These are phyloP conservation scores for Brachyhypopomus occidentalis DNA, from an alignment of 2,113 vertebrate genomes.

Conservation along the genomic window DNA sequence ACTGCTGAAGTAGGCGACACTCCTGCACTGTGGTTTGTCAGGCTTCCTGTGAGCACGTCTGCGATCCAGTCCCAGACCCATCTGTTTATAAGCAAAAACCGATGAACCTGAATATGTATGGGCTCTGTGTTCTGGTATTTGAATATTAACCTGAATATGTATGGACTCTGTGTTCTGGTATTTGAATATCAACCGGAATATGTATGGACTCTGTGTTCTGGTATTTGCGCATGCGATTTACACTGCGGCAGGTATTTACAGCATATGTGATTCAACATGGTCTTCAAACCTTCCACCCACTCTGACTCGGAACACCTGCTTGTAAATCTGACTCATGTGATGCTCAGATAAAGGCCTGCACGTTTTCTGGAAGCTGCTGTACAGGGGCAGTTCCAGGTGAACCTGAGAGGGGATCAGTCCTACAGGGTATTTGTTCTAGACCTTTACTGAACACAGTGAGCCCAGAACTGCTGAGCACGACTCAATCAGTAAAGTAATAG, in stretches of 20 bases:
- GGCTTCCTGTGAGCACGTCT: neutral
- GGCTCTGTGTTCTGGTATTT: no score
- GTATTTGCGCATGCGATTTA: neutral
- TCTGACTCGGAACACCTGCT: neutral
- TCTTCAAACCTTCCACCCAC: neutral
- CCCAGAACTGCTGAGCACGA: constrained; percentile 34
- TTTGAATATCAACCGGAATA: neutral
- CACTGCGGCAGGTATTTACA: neutral
- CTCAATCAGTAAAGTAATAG: constrained; percentile 35
- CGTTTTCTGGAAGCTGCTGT: neutral
- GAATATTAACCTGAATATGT: no score
- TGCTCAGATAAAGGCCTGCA: neutral
- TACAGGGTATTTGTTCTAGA: neutral
- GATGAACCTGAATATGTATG: neutral
- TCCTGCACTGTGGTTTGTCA: neutral
- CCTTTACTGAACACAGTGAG: constrained; percentile 15
- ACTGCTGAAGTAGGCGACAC: neutral
- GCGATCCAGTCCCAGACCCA: neutral
- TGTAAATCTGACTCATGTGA: neutral
- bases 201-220: neutral
- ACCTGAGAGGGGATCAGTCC: neutral
- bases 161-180: no score
- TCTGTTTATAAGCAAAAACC: neutral
- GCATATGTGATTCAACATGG: no score
- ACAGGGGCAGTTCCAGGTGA: constrained; percentile 2